Conservation (phyloP, 2,888 invertebrate genomes). For the Adineta ricciae region DNA sequence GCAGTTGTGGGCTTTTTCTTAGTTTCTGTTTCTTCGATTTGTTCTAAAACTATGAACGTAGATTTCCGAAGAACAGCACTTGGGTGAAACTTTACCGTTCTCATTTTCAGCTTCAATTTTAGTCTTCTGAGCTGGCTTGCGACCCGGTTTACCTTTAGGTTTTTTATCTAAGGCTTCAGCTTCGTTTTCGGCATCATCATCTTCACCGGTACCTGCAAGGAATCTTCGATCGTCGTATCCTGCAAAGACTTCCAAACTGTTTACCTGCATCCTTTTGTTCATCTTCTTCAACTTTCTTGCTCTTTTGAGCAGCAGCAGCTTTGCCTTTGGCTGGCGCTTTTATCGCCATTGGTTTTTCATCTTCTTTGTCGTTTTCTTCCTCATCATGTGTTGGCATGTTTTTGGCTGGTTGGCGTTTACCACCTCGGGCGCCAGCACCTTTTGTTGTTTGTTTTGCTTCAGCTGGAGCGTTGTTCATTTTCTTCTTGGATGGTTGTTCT, state of each 20-base stretch:
- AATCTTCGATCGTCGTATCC: no score
- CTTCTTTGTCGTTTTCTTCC: background rate
- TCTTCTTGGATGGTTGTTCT: background rate
- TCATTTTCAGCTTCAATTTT: background rate
- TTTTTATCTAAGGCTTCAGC: background rate
- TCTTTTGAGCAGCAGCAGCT: background rate
- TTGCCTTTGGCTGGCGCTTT: background rate
- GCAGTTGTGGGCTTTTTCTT: background rate
- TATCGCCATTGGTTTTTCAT: background rate
- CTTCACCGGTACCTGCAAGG: background rate
- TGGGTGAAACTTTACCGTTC: background rate
- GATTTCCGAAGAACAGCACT: background rate
- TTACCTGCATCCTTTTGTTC: background rate
- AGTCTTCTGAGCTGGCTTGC: background rate
- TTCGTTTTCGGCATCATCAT: background rate
- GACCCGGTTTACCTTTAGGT: background rate
- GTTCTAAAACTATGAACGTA: background rate
- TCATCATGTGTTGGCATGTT: background rate
- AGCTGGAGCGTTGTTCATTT: background rate
- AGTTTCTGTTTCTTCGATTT: background rate
- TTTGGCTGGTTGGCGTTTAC: background rate
- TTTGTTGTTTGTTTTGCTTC: background rate
- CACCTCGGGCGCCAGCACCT: background rate
- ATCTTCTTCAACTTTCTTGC: background rate
- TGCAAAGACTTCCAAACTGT: background rate